Evolutionary conservation across 2,113 vertebrate species (phyloP).

Genomic region (Narcine bancroftii): DNA sequence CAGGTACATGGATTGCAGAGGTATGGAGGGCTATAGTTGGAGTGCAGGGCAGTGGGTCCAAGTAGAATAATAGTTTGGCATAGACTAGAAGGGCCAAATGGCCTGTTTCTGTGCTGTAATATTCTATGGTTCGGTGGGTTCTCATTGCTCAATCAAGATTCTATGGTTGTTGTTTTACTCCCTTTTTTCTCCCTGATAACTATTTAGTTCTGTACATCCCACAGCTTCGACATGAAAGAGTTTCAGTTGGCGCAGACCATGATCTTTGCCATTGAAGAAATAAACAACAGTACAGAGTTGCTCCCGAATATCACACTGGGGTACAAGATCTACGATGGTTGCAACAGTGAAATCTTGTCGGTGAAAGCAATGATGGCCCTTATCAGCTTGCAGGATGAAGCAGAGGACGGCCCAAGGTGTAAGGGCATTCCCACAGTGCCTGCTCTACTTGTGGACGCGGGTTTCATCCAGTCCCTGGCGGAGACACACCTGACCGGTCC

Average conservation of each 20-base stretch:
- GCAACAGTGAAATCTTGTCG: constrained; percentile 54
- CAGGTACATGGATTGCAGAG: no score
- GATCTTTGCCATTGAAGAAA: constrained; percentile 64
- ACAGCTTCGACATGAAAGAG: constrained; percentile 57
- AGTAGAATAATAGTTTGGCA: no score
- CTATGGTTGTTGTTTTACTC: no score
- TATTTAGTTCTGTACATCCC: constrained; percentile 15
- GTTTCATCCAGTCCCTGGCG: constrained; percentile 57
- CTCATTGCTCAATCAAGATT: no score
- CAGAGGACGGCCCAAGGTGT: constrained; percentile 41
- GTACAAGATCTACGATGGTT: constrained; percentile 62
- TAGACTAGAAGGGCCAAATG: no score
- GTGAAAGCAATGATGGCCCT: constrained; percentile 59
- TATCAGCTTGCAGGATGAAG: constrained; percentile 50
- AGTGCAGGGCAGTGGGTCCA: no score
- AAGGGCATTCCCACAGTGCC: constrained; percentile 50
- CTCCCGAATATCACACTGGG: constrained; percentile 57
- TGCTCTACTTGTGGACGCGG: constrained; percentile 60
- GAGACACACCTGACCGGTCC: constrained; percentile 54
- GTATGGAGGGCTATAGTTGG: no score
- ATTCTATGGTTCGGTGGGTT: no score
- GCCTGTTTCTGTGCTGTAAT: no score
- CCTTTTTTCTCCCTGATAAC: neutral
- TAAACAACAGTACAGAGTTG: constrained; percentile 52
- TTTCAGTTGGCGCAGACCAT: constrained; percentile 60